Base-by-base conservation (phyloP, 1,140 invertebrate genomes). In the Harlomillsia oculata region DNA sequence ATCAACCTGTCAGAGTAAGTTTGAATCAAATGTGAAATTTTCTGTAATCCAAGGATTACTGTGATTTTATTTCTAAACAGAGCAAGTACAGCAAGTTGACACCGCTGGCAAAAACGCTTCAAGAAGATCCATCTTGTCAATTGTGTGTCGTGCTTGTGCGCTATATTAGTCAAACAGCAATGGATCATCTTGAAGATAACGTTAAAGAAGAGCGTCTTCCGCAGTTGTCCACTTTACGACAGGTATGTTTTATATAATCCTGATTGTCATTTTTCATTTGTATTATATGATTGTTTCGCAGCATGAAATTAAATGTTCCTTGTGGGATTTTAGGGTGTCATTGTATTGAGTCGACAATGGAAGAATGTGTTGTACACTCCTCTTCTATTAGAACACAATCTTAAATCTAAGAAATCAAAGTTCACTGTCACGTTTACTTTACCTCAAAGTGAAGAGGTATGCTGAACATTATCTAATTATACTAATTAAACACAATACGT, bases 281-380 rank as follows among this genome's bases (percentile, higher is more conserved):
- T n/a, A n/a, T n/a, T n/a, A n/a, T n/a, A n/a, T n/a, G n/a, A n/a
- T n/a, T n/a, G n/a, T n/a, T n/a, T n/a, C n/a, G n/a, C n/a, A n/a
- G n/a, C n/a, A n/a, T n/a, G n/a, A n/a, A n/a, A n/a, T n/a, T n/a
- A n/a, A n/a, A n/a, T n/a, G n/a, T n/a, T n/a, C n/a, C n/a, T n/a
- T n/a, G n/a, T n/a, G n/a, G n/a, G n/a, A 4, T 56, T 58, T 64
- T 71, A 89, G 80, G 89, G 89, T n/a, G 82, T 94, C 18, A 83
- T 93, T 68, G 88, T 91, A 40, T 70, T 97, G 18, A 93, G 89
- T 66, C 79, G 92, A 2, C 91, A 97, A 69, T 97, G 93, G 93
- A 97, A 97, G 72, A 95, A 93, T 71, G 86, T 91, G 3, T 73
- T 97, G 2, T 95, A 96, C 68, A 95, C 93, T 63, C 93, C 93